Evolutionary conservation across 1,140 invertebrate species (phyloP), one percentile per base, ranked within the genome.

Genomic region (Anoplophora glabripennis): DNA sequence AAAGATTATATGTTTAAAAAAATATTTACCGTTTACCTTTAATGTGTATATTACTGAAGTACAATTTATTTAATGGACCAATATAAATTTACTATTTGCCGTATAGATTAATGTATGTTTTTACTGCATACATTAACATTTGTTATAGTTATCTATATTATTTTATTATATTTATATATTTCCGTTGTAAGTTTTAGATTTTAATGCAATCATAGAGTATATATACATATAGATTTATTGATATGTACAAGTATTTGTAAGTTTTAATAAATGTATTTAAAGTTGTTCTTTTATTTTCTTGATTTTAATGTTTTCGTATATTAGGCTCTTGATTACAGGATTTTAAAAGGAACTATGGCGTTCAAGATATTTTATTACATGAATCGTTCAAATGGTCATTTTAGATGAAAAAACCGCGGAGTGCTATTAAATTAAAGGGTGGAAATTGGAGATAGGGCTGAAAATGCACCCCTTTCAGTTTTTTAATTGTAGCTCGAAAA

Each of bases 211-310:
- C n/a, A 56, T 47, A 46, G n/a, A 38, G 12, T 28, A 53, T 52
- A 53, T 52, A 57, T 48, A 42, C 47, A 38, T 53, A 41, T 34
- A 51, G 52, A 48, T 38, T 48, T 57, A 56, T 51, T 40, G 37
- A 54, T 63, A 56, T 63, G 61, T 63, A 63, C 53, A 59, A 63
- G 47, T 62, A 65, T 62, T 64, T 62, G 54, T 65, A 65, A 65
- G 59, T 65, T 65, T 65, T 62, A 65, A 65, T 65, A 65, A 65
- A 65, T 65, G 60, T 62, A 59, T 61, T 47, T 14, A 44, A 17
- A 56, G 38, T 41, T 40, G 34, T 49, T n/a, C 14, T 33, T 45
- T 15, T 45, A 10, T 17, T 18, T 18, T 15, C 21, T 17, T 14
- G 15, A 15, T 45, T 12, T 3, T n/a, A 49, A 15, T 3, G 14